Evolutionary conservation across 2,888 invertebrate genomes (phyloP).

Genomic region (Hedychridium roseum): DNA sequence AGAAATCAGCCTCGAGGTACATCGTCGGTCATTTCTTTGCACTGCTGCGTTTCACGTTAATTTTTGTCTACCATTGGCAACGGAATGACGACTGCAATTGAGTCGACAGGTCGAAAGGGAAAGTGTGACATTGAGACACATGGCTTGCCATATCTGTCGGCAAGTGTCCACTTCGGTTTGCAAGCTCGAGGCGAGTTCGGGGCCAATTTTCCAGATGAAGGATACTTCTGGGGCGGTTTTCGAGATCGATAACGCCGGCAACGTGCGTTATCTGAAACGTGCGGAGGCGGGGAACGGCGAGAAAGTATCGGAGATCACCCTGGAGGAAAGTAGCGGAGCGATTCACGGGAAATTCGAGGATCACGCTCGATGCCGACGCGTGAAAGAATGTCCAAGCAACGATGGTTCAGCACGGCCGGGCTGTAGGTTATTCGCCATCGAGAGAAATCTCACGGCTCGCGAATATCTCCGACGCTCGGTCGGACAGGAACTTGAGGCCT

Average conservation of each 20-base stretch:
- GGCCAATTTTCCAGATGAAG: constrained; percentile 28
- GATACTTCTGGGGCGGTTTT: constrained; percentile 41
- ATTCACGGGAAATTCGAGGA: neutral
- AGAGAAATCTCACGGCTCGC: constrained; percentile 45
- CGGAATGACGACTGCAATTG: neutral
- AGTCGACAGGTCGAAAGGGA: constrained; percentile 19
- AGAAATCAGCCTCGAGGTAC: constrained; percentile 38
- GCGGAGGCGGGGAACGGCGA: too few species aligned
- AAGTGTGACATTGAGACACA: constrained; percentile 19
- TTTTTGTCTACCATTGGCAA: neutral
- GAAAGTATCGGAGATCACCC: too few species aligned
- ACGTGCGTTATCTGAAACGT: constrained; percentile 28
- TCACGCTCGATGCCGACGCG: neutral
- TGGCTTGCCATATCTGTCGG: constrained; percentile 30
- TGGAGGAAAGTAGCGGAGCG: neutral
- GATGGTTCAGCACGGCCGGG: neutral
- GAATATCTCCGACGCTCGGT: constrained; percentile 50
- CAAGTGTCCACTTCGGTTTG: constrained; percentile 29
- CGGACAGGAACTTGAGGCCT: constrained; percentile 19
- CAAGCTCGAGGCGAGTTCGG: constrained; percentile 5
- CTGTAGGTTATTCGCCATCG: constrained; percentile 50
- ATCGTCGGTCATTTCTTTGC: neutral
- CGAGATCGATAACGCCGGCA: constrained; percentile 34
- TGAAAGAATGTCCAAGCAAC: neutral
- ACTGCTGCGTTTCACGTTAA: neutral